Evolutionary conservation across 1,140 invertebrate species (phyloP).

Genomic region (Neotoxoptera formosana): DNA sequence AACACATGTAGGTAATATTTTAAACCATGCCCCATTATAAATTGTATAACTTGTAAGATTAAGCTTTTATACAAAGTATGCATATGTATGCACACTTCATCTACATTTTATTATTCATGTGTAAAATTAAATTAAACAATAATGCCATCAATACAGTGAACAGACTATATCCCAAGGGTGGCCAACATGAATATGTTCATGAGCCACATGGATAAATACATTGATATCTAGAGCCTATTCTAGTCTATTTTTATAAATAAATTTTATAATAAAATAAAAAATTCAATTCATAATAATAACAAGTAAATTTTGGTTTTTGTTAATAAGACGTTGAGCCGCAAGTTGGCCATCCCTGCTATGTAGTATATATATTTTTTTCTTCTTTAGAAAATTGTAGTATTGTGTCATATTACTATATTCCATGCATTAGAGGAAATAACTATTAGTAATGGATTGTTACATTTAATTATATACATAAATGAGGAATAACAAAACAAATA

Average conservation of each 20-base stretch:
- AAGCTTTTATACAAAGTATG: not conserved
- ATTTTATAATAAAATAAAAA: too few relatives aligned
- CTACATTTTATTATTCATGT: too few relatives aligned
- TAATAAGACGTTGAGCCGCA: too few relatives aligned
- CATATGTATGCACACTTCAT: not conserved
- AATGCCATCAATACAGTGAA: not conserved
- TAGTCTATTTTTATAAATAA: too few relatives aligned
- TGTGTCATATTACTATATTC: not conserved
- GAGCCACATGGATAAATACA: too few relatives aligned
- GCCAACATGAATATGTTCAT: too few relatives aligned
- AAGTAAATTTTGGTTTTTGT: too few relatives aligned
- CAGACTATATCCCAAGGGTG: not conserved
- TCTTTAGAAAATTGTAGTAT: not conserved
- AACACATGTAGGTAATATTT: not conserved
- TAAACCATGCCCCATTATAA: not conserved
- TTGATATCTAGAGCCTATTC: too few relatives aligned
- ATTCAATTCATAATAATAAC: too few relatives aligned
- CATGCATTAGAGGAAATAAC: not conserved
- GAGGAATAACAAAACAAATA: not conserved
- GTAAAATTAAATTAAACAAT: not conserved
- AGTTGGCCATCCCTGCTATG: too few relatives aligned
- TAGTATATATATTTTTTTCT: too few relatives aligned
- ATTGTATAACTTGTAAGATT: not conserved
- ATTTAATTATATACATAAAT: not conserved
- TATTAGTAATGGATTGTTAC: not conserved